A percentile compares a stretch with the other conserved stretches of the same genome.
Conservation (phyloP, 2,113 vertebrate genomes). For the Macquaria australasica region DNA sequence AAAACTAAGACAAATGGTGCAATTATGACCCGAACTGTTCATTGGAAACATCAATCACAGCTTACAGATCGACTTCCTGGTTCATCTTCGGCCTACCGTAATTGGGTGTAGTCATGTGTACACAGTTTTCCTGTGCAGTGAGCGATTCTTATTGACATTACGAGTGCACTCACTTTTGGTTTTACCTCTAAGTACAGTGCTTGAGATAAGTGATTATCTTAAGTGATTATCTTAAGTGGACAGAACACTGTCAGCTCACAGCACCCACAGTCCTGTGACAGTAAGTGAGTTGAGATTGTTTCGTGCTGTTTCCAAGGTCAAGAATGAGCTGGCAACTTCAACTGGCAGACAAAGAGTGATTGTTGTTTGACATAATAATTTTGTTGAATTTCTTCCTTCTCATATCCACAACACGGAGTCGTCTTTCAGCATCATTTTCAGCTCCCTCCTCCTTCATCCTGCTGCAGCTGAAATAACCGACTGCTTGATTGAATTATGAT, state of each 20-base stretch:
- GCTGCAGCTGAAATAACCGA: constrained; percentile 36
- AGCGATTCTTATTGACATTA: neutral
- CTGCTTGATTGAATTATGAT: constrained; percentile 63
- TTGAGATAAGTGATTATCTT: neutral
- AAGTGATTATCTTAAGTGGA: too few relatives aligned
- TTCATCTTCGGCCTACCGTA: neutral
- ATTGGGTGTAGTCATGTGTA: neutral
- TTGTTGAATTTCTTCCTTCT: neutral
- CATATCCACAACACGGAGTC: neutral
- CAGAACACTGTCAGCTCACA: neutral
- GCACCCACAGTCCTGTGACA: neutral
- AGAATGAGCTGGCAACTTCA: neutral
- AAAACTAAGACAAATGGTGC: neutral
- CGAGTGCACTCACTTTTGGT: neutral
- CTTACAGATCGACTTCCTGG: neutral
- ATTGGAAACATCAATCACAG: neutral
- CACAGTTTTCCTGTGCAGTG: neutral
- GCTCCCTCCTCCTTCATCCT: constrained; percentile 10
- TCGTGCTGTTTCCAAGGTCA: neutral
- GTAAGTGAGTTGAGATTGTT: neutral
- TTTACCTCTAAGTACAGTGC: neutral
- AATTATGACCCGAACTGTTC: neutral
- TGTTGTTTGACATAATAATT: neutral
- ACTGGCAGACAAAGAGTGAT: neutral
- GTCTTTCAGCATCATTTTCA: constrained; percentile 25